phyloP scores from a whole-genome alignment of 2,888 invertebrate species.

The Melipona bicolor region DNA sequence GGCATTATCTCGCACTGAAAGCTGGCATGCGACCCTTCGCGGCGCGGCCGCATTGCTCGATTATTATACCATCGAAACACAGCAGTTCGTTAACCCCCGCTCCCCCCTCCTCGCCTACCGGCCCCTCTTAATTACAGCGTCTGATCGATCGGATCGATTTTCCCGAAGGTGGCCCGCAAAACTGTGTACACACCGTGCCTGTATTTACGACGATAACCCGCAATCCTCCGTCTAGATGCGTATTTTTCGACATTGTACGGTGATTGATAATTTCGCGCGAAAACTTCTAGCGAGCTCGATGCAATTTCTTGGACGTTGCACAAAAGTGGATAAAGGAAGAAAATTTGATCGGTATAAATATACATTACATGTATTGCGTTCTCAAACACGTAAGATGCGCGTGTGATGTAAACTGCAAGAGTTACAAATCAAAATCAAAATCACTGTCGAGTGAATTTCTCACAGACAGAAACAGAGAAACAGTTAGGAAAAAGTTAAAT shows the following conservation, averaged over 20 bases:
- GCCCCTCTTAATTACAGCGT: conserved; percentile 63
- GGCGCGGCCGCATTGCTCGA: conserved; percentile 59
- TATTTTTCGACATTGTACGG: not conserved
- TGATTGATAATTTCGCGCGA: conserved; percentile 27
- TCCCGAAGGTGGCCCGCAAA: conserved; percentile 57
- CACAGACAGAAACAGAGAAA: no score
- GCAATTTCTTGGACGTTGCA: not conserved
- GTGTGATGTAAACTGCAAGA: no score
- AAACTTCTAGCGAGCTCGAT: not conserved
- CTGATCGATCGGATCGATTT: conserved; percentile 69
- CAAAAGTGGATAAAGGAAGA: not conserved
- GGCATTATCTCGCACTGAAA: conserved; percentile 71
- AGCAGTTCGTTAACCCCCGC: conserved; percentile 63
- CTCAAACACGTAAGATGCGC: no score
- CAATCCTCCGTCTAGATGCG: not conserved
- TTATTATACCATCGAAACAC: conserved; percentile 70
- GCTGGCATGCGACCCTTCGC: conserved; percentile 50
- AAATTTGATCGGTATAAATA: not conserved
- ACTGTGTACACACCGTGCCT: conserved; percentile 53
- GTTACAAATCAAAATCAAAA: no score
- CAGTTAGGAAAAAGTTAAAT: no score
- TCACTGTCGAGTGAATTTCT: no score
- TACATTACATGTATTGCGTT: not conserved
- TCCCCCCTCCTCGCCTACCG: not conserved
- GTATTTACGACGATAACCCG: conserved; percentile 59